Evolutionary conservation across 2,888 invertebrate species (phyloP), one percentile per base, ranked within the genome.

Genomic region (Drosophila mimica): DNA sequence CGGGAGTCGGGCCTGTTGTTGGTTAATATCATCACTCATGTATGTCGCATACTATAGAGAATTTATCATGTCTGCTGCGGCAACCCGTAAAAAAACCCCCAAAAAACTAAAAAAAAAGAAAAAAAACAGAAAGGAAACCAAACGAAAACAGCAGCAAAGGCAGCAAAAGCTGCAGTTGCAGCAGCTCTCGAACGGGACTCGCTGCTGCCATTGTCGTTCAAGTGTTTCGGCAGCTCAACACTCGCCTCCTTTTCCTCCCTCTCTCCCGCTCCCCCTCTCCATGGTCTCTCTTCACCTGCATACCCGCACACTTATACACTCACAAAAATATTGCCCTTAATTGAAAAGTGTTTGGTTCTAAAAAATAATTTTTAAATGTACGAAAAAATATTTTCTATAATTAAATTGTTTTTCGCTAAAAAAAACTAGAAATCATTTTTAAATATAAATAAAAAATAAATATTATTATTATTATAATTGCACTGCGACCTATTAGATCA

Each of bases 11-110:
- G 60, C 74, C 74, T 77, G 77, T 89, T 89, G 81, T 79, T 80
- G 90, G 84, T 87, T 90, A 89, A 87, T 90, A 90, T 91, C 90
- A 91, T 91, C 90, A 90, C 90, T 90, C 89, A 89, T 90, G 91
- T 90, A 85, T 81, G 88, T 85, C 91, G 91, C 91, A 91, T 90
- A 86, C 90, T 89, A 84, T 90, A 88, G 84, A 83, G 90, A 90
- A 91, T 90, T 91, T 86, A 91, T 91, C 91, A 89, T 91, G 84
- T 84, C 90, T 89, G 80, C 76, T 82, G 90, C 82, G 82, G 85
- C 80, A 57, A 61, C 74, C 76, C 60, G 52, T 57, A 66, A 70
- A 70, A 79, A 74, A 68, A 72, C 54, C 49, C 56, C 63, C 68
- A 69, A 71, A 76, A 68, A 77, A 20, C 46, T 8, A 15, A 4